These are phyloP conservation scores for Amblyornis subalaris DNA, from an alignment of 2,113 vertebrate species.

Conservation along the genomic window DNA sequence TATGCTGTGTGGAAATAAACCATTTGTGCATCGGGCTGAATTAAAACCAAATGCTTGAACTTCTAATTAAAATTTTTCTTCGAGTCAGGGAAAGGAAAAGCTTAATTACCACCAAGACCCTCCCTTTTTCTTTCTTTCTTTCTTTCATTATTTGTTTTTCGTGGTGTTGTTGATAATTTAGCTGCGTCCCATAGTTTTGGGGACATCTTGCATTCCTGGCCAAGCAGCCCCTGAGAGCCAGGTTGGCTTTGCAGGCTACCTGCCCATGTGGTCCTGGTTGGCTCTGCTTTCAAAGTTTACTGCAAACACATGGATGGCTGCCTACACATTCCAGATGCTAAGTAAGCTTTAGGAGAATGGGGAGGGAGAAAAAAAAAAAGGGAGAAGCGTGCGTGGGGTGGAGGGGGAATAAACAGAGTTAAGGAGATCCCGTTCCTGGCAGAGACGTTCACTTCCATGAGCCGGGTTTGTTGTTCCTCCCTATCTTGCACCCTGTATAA, in stretches of 20 bases:
- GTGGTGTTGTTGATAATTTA: background rate
- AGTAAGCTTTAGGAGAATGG: background rate
- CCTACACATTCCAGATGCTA: conserved; percentile 57
- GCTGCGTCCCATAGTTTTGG: background rate
- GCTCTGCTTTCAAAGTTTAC: conserved; percentile 36
- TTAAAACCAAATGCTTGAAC: conserved; percentile 61
- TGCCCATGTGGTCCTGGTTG: conserved; percentile 47
- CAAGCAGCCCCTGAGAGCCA: background rate
- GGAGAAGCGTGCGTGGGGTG: background rate
- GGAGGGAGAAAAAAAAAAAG: background rate
- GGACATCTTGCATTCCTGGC: background rate
- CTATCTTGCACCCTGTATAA: background rate
- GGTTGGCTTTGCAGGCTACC: background rate
- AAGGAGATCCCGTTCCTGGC: background rate
- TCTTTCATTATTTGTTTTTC: too few relatives aligned
- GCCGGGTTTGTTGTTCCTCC: background rate
- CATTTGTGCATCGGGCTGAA: conserved; percentile 60
- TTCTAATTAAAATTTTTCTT: conserved; percentile 60
- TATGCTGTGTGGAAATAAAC: conserved; percentile 54
- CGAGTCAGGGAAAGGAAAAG: background rate
- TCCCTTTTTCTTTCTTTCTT: background rate
- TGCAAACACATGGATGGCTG: conserved; percentile 50
- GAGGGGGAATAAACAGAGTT: background rate
- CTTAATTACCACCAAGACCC: conserved; percentile 26
- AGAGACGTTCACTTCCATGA: background rate